A percentile compares a stretch with the other conserved stretches of the same genome.
These are phyloP conservation scores for Coendou prehensilis DNA, from an alignment of 2,797 vertebrate species.

Conservation along the genomic window DNA sequence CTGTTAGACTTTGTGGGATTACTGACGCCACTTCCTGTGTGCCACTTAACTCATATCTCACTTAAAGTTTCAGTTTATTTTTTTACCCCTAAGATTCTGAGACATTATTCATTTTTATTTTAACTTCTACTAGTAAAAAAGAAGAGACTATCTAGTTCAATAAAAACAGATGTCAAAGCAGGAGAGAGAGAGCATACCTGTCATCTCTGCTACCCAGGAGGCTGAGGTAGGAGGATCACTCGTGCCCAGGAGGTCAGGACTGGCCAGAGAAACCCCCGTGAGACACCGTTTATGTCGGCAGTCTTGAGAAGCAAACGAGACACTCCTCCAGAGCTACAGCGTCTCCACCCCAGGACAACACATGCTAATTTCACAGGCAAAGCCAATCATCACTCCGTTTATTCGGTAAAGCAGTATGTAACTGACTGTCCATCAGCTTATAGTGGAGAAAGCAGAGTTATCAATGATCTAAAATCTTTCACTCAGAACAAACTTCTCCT, in stretches of 20 bases:
- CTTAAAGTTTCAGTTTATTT: background rate
- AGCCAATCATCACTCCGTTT: background rate
- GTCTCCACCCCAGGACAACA: background rate
- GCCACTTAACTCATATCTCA: background rate
- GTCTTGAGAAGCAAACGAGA: background rate
- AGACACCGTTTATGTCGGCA: background rate
- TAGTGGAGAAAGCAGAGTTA: background rate
- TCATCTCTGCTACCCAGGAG: background rate
- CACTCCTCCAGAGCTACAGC: background rate
- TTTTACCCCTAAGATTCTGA: constrained; percentile 77
- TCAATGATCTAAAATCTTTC: background rate
- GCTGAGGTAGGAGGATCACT: background rate
- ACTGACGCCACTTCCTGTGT: constrained; percentile 64
- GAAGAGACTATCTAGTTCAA: background rate
- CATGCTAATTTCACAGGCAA: background rate
- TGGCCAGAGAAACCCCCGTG: background rate
- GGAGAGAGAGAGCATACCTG: background rate
- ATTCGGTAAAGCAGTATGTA: background rate
- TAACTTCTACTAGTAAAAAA: background rate
- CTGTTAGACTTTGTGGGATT: constrained; percentile 62
- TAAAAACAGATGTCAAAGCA: background rate
- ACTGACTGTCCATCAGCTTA: background rate
- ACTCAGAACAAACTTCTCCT: background rate
- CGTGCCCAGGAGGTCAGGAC: background rate
- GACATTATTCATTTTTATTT: background rate